Evolutionary conservation across 2,113 vertebrate genomes (phyloP), one percentile per base, ranked within the genome.

Genomic region (Apodemus speciosus): DNA sequence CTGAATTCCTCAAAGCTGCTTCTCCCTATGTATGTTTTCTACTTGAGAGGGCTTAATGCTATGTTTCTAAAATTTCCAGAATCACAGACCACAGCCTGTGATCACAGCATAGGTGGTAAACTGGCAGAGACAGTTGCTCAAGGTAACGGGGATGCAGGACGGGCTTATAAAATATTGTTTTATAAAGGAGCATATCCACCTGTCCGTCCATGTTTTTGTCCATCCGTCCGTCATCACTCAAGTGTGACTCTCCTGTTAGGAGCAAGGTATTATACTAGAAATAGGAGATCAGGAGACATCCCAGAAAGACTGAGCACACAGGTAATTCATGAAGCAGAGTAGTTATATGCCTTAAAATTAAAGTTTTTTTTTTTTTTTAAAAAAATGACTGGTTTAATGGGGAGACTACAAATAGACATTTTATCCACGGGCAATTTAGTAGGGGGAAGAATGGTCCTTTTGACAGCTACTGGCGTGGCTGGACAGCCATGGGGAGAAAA

Each of bases 41-140:
- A 38, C 73, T 49, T 91, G 66, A 13, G 68, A 60, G 0, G 9
- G 38, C 40, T 66, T 85, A 32, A 13, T 77, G 56, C 40, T 60
- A 18, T 27, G 35, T 86, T 83, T 93, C 88, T 75, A 76, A 88
- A n/a, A 53, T 76, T 88, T 72, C 53, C 60, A 43, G 64, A 69
- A 93, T 87, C 6, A 8, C n/a, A 46, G 43, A 46, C 43, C 43
- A 3, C 43, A 46, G 43, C 43, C 43, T 46, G 43, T 46, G 43
- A 46, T 6, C 43, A 46, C 43, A 46, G 6, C 43, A 46, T 46
- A 46, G 43, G 43, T 46, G 43, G 43, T 46, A 6, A 6, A 46
- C 43, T 46, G 43, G 43, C 43, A 46, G 6, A 6, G 43, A 46
- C 43, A 71, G 53, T 66, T 60, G n/a, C 6, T 16, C 40, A 16